These are phyloP conservation scores for Brevimyrus niger DNA, from an alignment of 2,113 vertebrate species.

Conservation along the genomic window DNA sequence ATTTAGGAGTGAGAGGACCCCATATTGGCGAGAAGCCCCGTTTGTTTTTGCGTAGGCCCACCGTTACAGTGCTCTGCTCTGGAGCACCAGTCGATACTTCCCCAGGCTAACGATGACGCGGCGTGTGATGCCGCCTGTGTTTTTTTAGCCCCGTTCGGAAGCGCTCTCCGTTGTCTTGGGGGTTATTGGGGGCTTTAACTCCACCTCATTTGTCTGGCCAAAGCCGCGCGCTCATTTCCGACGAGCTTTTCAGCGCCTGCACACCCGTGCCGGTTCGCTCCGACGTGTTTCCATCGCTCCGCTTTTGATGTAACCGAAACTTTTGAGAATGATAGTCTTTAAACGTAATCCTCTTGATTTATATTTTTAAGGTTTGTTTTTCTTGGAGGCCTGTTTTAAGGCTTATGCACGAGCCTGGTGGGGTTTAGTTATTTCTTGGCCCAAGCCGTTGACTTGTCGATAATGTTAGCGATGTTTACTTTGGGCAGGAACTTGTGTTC, in stretches of 20 bases:
- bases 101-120: constrained; percentile 8
- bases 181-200: background rate
- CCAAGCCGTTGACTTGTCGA: background rate
- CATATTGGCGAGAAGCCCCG: background rate
- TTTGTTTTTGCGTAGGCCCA: background rate
- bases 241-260: background rate
- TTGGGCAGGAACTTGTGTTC: background rate
- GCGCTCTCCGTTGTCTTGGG: no score
- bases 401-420: background rate
- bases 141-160: background rate
- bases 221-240: background rate
- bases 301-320: background rate
- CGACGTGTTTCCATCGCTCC: background rate
- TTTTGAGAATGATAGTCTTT: background rate
- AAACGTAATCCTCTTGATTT: background rate
- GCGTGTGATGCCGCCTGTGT: background rate
- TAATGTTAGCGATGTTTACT: background rate
- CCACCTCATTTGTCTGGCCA: background rate
- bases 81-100: constrained; percentile 16
- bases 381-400: background rate
- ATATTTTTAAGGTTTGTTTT: background rate
- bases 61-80: background rate
- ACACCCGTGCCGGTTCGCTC: background rate
- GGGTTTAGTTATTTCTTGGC: background rate
- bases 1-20: constrained; percentile 2